These are phyloP conservation scores for Dasysyrphus tricinctus DNA, from an alignment of 2,888 invertebrate genomes.

Conservation along the genomic window DNA sequence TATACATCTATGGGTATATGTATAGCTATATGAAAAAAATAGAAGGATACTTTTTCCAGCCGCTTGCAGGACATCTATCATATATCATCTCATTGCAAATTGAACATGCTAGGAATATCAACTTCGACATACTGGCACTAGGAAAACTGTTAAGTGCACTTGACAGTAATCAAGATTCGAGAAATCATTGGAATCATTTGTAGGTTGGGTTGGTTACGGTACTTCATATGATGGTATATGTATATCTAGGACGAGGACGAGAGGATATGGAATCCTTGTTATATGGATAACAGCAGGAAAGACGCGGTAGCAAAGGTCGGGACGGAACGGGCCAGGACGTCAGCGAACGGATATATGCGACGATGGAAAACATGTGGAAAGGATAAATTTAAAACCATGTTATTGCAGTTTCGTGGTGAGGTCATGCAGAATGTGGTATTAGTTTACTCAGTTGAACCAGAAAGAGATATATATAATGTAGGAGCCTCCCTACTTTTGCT, in stretches of 20 bases:
- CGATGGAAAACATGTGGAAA: slow-evolving; percentile 53
- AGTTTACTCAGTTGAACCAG: slow-evolving; percentile 41
- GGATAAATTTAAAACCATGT: slow-evolving; percentile 68
- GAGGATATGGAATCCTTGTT: slow-evolving; percentile 1
- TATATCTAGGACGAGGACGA: slow-evolving; percentile 23
- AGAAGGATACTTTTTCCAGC: slow-evolving; percentile 40
- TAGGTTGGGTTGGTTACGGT: slow-evolving; percentile 34
- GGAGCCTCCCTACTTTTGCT: background rate
- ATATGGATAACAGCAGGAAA: background rate
- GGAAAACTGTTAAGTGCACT: slow-evolving; percentile 74
- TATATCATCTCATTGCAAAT: slow-evolving; percentile 56
- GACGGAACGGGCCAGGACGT: no score
- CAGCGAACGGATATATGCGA: slow-evolving; percentile 19
- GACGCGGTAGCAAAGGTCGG: background rate
- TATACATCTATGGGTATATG: background rate
- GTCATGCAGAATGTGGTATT: slow-evolving; percentile 70
- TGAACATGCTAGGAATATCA: slow-evolving; percentile 72
- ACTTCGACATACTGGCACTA: slow-evolving; percentile 62
- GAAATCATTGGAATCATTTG: slow-evolving; percentile 72
- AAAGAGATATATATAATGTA: background rate
- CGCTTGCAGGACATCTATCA: slow-evolving; percentile 65
- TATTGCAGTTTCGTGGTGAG: slow-evolving; percentile 70
- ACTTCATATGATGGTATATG: background rate
- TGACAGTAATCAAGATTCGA: slow-evolving; percentile 75
- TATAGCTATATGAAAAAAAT: background rate